Conservation (phyloP, 2,113 vertebrate genomes). For the Rattus rattus region DNA sequence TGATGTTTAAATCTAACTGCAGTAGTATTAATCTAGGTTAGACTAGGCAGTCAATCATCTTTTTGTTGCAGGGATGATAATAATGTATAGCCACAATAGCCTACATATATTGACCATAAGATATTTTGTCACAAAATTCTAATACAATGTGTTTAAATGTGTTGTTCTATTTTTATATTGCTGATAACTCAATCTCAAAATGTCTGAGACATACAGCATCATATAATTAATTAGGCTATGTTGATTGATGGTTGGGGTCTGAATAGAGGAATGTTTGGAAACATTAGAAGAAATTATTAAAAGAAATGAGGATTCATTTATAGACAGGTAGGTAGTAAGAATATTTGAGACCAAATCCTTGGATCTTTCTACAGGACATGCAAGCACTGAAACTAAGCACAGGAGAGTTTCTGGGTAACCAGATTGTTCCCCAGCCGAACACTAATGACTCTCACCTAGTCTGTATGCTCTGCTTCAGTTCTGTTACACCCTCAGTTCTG, state of each 20-base stretch:
- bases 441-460: neutral
- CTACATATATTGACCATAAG: neutral
- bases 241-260: neutral
- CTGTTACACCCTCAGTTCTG: neutral
- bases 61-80: neutral
- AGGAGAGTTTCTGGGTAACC: neutral
- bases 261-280: neutral
- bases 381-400: neutral
- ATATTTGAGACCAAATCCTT: neutral
- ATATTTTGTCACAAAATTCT: neutral
- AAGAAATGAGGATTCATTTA: neutral
- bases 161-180: neutral
- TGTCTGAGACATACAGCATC: neutral
- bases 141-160: neutral
- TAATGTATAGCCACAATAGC: neutral
- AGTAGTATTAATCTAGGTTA: neutral
- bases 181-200: neutral
- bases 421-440: neutral
- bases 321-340: neutral
- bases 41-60: neutral
- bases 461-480: neutral
- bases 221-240: neutral
- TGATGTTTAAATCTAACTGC: neutral
- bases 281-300: neutral
- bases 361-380: accelerated